phyloP scores from a whole-genome alignment of 2,888 invertebrate genomes.

The Phyllotreta cruciferae region DNA sequence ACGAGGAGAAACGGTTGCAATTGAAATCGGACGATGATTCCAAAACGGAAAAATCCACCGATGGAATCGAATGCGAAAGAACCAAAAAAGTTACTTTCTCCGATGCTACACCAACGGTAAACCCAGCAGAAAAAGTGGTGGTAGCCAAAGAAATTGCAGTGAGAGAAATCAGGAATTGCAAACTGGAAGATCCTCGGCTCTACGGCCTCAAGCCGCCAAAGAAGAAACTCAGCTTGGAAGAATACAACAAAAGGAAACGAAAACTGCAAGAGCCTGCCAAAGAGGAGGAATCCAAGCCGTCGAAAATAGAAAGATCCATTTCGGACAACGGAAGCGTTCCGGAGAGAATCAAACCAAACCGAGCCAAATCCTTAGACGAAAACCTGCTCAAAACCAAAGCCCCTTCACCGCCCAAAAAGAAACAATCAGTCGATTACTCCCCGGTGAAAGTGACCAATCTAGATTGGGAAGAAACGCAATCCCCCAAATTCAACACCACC shows the following conservation, averaged over 20 bases:
- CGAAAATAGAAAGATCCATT: conserved; percentile 22
- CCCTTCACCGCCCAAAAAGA: conserved; percentile 22
- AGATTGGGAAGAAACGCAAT: conserved; percentile 49
- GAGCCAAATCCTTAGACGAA: conserved; percentile 40
- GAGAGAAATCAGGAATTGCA: conserved; percentile 14
- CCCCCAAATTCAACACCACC: conserved; percentile 37
- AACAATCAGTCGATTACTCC: conserved; percentile 32
- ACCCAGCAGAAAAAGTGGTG: not conserved
- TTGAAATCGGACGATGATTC: not conserved
- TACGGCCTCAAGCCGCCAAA: conserved; percentile 28
- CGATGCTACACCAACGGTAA: conserved; percentile 12
- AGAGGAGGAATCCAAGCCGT: conserved; percentile 29
- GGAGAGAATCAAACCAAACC: conserved; percentile 24
- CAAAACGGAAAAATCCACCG: not conserved
- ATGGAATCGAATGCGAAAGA: conserved; percentile 1
- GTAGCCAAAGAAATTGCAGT: not conserved
- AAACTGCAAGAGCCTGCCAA: conserved; percentile 34
- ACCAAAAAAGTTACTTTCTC: conserved; percentile 13
- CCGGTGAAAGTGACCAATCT: conserved; percentile 36
- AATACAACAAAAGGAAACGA: conserved; percentile 50
- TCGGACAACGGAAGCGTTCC: conserved; percentile 6
- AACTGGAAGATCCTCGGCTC: conserved; percentile 32
- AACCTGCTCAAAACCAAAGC: conserved; percentile 32
- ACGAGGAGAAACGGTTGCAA: conserved; percentile 26
- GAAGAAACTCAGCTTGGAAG: conserved; percentile 47